Conservation (phyloP, 1,140 invertebrate species). For the Drosophila nebulosa region DNA sequence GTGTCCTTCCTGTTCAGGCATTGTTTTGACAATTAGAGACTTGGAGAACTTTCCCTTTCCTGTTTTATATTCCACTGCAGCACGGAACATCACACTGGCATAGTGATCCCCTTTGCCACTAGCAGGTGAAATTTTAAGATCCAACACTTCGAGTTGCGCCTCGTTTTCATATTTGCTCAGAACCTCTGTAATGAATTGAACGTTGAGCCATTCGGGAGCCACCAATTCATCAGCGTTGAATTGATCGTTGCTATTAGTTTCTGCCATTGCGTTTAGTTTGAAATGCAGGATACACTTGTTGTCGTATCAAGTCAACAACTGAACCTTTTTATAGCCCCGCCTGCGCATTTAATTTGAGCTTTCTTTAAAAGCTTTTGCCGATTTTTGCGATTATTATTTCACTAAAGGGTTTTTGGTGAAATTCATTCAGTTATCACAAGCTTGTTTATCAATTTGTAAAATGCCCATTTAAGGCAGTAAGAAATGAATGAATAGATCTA, state of each 20-base stretch:
- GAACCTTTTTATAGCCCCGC: neutral
- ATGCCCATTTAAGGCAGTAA: no score
- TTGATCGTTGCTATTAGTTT: neutral
- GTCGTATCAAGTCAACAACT: no score
- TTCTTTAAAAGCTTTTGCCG: no score
- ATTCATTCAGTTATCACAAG: no score
- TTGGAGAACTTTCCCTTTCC: slow-evolving; percentile 5
- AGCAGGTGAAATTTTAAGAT: slow-evolving; percentile 50
- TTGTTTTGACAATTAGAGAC: slow-evolving; percentile 67
- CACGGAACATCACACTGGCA: slow-evolving; percentile 71
- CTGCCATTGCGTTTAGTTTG: slow-evolving; percentile 5
- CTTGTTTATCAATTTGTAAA: no score
- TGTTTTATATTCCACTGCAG: slow-evolving; percentile 19
- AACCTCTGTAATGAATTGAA: slow-evolving; percentile 42
- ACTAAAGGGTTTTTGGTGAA: no score
- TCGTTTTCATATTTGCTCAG: slow-evolving; percentile 27
- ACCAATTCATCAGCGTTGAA: slow-evolving; percentile 64
- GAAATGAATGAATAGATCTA: no score
- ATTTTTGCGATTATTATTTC: no score
- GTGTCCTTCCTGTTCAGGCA: slow-evolving; percentile 61
- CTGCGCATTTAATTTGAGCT: no score
- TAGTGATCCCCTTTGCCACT: slow-evolving; percentile 69
- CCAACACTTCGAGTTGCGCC: slow-evolving; percentile 24
- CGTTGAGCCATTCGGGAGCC: slow-evolving; percentile 56
- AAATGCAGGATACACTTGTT: no score